Conservation (phyloP, 2,888 invertebrate species). For the Lepas anatifera region DNA sequence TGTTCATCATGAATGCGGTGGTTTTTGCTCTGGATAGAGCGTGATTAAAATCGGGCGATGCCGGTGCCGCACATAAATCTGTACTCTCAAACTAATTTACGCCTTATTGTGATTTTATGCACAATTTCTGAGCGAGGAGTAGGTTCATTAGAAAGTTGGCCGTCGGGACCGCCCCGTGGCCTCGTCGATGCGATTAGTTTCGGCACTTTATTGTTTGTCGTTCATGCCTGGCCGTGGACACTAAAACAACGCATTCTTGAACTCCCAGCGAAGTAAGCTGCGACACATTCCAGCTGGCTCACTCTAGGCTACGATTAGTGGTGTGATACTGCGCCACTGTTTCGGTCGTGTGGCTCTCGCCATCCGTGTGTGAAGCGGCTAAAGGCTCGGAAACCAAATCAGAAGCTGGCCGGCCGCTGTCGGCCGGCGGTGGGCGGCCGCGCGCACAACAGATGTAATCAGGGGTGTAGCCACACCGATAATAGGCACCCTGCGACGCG, state of each 20-base stretch:
- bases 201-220: neutral
- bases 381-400: neutral
- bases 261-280: no score
- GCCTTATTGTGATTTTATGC: constrained; percentile 10
- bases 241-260: no score
- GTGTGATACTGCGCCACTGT: no score
- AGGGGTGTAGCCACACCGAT: neutral
- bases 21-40: constrained; percentile 1
- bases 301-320: no score
- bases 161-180: neutral
- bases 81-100: neutral
- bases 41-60: constrained; percentile 1
- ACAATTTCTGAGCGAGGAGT: neutral
- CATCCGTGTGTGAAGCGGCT: neutral
- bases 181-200: neutral
- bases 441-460: neutral
- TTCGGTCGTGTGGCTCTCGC: no score
- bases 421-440: no score
- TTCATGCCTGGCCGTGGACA: no score
- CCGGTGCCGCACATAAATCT: neutral
- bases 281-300: no score
- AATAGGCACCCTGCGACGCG: neutral
- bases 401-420: neutral
- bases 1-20: constrained; percentile 7
- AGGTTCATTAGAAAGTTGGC: constrained; percentile 7